These are phyloP conservation scores for Cotesia typhae DNA, from an alignment of 1,140 invertebrate genomes.

Conservation along the genomic window DNA sequence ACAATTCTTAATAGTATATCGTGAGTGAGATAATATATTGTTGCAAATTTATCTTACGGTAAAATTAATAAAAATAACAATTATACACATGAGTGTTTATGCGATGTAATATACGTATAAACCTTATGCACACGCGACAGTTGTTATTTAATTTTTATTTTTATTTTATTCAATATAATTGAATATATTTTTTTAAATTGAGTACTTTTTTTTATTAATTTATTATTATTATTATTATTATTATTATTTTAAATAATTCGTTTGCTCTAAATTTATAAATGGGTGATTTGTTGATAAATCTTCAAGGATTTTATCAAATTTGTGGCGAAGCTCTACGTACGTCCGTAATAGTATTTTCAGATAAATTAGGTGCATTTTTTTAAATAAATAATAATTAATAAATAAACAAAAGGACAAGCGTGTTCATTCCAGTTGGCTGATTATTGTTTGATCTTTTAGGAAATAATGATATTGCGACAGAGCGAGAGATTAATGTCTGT, in stretches of 20 bases:
- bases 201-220: too few relatives aligned
- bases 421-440: conserved; percentile 53
- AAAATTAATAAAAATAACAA: conserved; percentile 24
- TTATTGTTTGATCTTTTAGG: conserved; percentile 33
- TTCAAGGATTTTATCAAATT: too few relatives aligned
- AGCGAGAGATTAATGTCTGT: conserved; percentile 9
- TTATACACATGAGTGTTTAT: conserved; percentile 19
- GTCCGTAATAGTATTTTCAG: conserved; percentile 32
- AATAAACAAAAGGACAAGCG: conserved; percentile 41
- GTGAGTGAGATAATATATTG: conserved; percentile 26
- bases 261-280: too few relatives aligned
- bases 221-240: too few relatives aligned
- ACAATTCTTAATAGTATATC: conserved; percentile 16
- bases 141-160: neutral
- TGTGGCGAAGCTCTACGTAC: conserved; percentile 15
- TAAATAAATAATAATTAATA: too few relatives aligned
- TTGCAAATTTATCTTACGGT: conserved; percentile 37
- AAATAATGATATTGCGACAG: conserved; percentile 1
- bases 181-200: neutral
- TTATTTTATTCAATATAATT: neutral
- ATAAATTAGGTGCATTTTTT: conserved; percentile 49
- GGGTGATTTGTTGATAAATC: neutral
- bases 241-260: too few relatives aligned
- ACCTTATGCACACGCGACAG: conserved; percentile 32
- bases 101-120: conserved; percentile 40